Evolutionary conservation across 1,140 invertebrate species (phyloP), one percentile per base, ranked within the genome.

Genomic region (Aporrectodea caliginosa): DNA sequence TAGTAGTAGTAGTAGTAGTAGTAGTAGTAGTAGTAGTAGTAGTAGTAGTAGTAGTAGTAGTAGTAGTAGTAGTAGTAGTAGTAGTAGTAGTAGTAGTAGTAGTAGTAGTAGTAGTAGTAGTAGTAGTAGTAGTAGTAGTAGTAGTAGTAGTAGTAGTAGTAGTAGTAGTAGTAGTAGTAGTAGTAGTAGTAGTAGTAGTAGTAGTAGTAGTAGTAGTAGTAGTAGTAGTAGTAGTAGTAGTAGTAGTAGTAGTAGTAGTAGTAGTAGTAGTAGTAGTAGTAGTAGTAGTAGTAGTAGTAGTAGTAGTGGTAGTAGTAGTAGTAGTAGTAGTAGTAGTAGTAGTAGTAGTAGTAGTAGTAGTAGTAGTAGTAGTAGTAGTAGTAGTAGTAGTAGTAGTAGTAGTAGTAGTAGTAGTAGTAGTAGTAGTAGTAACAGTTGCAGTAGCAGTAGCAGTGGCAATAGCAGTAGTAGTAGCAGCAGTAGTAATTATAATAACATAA

Each of bases 1-100:
- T 58, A 58, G 43, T 58, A 58, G 43, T 58, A 58, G 43, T 58
- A 58, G 43, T 58, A 58, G 43, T 58, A 58, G 43, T 58, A 58
- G 43, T 58, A 58, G 43, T 58, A 58, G 43, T 58, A 58, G 43
- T 58, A 58, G 43, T 58, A 58, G 43, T 58, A 58, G 43, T 58
- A 58, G 43, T 58, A 58, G 43, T 58, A 58, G 43, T 58, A 58
- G 43, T 58, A 58, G 43, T 58, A 58, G 43, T 58, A 58, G 43
- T 58, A 58, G 43, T 58, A 58, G 43, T 58, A 58, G 43, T 58
- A 58, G 43, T 58, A 58, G 43, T 58, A 58, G 43, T 58, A 58
- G 43, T 58, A 58, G 43, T 58, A 58, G 43, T 58, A 58, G 43
- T 58, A 58, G 43, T 58, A 58, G 43, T 58, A 58, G 43, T 58